Evolutionary conservation across 2,797 vertebrate species (phyloP).

Genomic region (Coregonus sp.): DNA sequence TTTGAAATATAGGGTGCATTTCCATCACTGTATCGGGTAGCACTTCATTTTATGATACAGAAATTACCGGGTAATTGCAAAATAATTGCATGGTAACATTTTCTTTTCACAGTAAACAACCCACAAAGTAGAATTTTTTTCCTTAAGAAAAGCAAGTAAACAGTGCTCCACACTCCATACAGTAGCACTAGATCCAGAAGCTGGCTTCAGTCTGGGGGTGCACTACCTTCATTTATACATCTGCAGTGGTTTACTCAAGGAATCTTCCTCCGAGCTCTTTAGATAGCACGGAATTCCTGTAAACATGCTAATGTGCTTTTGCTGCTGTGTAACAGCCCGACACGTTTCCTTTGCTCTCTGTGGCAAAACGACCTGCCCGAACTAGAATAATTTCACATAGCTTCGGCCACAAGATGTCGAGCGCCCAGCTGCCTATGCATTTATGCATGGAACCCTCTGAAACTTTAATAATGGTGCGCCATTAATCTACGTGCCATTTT

Average conservation of each 20-base stretch:
- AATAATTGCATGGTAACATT: background rate
- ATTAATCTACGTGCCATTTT: constrained; percentile 62
- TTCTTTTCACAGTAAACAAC: background rate
- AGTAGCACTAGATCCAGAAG: background rate
- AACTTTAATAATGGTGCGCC: constrained; percentile 39
- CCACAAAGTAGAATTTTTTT: too few species aligned
- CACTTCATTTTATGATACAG: background rate
- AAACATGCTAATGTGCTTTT: constrained; percentile 13
- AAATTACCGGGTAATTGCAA: background rate
- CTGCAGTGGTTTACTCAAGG: background rate
- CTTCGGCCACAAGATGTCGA: background rate
- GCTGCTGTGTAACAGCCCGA: background rate
- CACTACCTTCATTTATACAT: background rate
- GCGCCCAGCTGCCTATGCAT: background rate
- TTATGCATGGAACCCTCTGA: constrained; percentile 16
- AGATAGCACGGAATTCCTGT: background rate
- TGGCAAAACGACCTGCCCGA: constrained; percentile 2
- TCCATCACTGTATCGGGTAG: background rate
- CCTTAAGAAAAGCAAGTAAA: background rate
- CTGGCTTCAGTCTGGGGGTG: background rate
- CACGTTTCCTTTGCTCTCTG: background rate
- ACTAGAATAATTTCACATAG: background rate
- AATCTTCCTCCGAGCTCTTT: background rate
- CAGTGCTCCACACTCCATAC: background rate
- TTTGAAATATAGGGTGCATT: background rate